Evolutionary conservation across 1,140 invertebrate genomes (phyloP), one percentile per base, ranked within the genome.

Genomic region (Ceratoteleas bidentatus): DNA sequence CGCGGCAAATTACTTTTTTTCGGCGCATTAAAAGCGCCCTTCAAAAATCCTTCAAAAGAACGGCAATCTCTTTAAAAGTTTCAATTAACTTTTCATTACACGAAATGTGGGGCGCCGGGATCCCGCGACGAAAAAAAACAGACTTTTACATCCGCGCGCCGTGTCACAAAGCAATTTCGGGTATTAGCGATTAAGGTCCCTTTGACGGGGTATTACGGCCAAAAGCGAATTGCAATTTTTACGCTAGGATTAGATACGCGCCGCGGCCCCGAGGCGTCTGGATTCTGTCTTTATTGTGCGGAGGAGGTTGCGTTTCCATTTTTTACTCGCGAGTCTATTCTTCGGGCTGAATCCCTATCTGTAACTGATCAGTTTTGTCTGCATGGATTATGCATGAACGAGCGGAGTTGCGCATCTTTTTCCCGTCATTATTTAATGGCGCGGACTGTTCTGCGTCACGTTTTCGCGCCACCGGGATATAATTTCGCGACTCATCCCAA

Each of bases 21-120:
- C 24, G 24, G 36, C 60, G 53, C 66, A 60, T 72, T 65, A 70
- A 77, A 77, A 65, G 58, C 56, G 65, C 60, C 61, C 43, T 72
- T 53, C 38, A 65, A 65, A 33, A 65, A 36, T 65, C 32, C 53
- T 65, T 65, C 53, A 65, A 62, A 65, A 65, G 61, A 65, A 58
- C 34, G 38, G 24, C 43, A 78, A 65, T 64, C 66, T 64, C 40
- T 78, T 58, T 64, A 72, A 64, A 78, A 72, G 66, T 66, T 65
- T 72, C 60, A 66, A 77, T 70, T 70, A 69, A 70, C 65, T 69
- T 77, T 77, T 64, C 43, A 70, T 64, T 70, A 74, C 54, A 62
- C 7, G 11, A 36, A 62, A 62, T 53, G 34, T 62, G 38, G 34
- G 50, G 52, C 40, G 40, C 7, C 33, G 68, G 49, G 54, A 72